These are phyloP conservation scores for Amiota mariae DNA, from an alignment of 2,888 invertebrate species.

Conservation along the genomic window DNA sequence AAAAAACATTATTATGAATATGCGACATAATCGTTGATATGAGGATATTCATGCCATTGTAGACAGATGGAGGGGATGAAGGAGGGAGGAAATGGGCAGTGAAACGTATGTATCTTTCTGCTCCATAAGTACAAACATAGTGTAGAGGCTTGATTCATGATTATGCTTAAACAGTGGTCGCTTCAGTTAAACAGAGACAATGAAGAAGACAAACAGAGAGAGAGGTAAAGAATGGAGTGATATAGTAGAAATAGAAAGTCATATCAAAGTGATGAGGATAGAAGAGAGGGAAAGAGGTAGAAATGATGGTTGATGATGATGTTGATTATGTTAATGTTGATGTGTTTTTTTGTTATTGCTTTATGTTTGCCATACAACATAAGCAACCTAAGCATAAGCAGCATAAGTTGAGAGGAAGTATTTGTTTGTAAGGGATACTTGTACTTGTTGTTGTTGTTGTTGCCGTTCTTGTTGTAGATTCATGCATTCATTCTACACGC, in stretches of 20 bases:
- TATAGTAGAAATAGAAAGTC: neutral
- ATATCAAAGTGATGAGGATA: neutral
- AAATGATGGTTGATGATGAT: neutral
- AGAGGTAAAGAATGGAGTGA: too few species aligned
- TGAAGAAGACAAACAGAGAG: too few species aligned
- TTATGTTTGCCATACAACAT: too few species aligned
- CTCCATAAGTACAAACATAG: neutral
- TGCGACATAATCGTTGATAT: slow-evolving; percentile 23
- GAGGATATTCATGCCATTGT: neutral
- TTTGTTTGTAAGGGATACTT: too few species aligned
- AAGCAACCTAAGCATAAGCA: too few species aligned
- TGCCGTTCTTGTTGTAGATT: slow-evolving; percentile 8
- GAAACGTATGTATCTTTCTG: neutral
- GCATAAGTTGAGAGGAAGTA: too few species aligned
- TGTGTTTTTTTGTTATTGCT: too few species aligned
- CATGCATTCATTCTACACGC: slow-evolving; percentile 17
- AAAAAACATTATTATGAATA: slow-evolving; percentile 3
- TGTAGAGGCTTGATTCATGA: neutral
- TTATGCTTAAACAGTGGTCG: slow-evolving; percentile 20
- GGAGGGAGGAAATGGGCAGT: neutral
- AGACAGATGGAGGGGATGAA: neutral
- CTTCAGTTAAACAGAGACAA: too few species aligned
- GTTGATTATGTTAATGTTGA: slow-evolving; percentile 7
- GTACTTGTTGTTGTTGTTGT: neutral
- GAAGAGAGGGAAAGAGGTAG: neutral